These are phyloP conservation scores for Xanthia togata DNA, from an alignment of 2,888 invertebrate species.

Conservation along the genomic window DNA sequence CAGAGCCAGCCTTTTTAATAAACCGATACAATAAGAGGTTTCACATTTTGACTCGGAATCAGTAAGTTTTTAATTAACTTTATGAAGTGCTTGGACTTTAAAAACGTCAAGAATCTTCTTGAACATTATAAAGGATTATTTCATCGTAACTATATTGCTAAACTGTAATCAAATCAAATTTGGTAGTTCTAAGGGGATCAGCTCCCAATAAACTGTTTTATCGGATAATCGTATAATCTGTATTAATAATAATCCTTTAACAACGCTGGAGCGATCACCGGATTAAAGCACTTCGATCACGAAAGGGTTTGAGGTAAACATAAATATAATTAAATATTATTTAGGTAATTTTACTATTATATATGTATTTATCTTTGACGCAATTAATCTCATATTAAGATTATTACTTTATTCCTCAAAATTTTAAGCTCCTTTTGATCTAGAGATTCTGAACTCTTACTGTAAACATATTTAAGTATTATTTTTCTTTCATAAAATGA, in stretches of 20 bases:
- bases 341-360: background rate
- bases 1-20: background rate
- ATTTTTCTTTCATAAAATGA: background rate
- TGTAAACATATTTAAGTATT: too few relatives aligned
- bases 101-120: background rate
- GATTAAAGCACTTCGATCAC: constrained; percentile 39
- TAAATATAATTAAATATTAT: background rate
- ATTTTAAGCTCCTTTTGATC: background rate
- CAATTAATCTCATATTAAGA: background rate
- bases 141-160: background rate
- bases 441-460: background rate
- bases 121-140: constrained; percentile 2
- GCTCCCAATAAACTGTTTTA: constrained; percentile 53
- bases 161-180: constrained; percentile 44
- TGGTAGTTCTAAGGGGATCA: constrained; percentile 41
- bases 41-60: background rate
- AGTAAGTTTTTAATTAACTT: background rate
- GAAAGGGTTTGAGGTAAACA: constrained; percentile 11
- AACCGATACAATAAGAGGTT: background rate
- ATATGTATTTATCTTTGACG: background rate
- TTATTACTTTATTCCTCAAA: background rate
- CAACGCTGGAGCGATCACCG: constrained; percentile 38
- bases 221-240: constrained; percentile 58
- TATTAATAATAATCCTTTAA: constrained; percentile 62
- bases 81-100: background rate